Conservation (phyloP, 1,140 invertebrate species). For the Procambarus clarkii region DNA sequence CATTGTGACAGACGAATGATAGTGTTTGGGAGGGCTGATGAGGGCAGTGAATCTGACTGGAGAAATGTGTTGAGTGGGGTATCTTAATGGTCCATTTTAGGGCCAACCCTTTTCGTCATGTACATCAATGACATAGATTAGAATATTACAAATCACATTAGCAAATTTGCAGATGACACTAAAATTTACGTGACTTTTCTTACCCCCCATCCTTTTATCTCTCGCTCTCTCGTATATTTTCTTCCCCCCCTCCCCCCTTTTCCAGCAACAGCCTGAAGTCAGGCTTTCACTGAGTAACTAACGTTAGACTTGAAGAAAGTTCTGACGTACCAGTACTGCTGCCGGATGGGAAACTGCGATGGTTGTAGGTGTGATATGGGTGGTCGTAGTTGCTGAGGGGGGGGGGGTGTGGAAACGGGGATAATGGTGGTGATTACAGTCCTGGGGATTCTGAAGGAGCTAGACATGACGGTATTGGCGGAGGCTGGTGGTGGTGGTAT, state of each 20-base stretch:
- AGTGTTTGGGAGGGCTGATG: too few species aligned
- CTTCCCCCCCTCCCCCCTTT: not conserved
- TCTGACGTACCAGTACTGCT: not conserved
- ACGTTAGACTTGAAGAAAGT: not conserved
- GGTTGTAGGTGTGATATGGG: too few species aligned
- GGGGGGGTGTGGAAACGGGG: too few species aligned
- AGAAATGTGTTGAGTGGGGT: too few species aligned
- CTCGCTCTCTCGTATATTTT: not conserved
- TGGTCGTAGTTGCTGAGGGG: too few species aligned
- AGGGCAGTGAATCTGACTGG: too few species aligned
- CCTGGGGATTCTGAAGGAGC: not conserved
- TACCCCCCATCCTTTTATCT: not conserved
- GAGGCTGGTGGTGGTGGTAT: not conserved
- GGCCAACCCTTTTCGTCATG: too few species aligned
- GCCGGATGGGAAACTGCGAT: not conserved
- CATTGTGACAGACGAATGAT: too few species aligned
- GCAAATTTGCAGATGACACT: not conserved
- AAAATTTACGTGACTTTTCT: not conserved
- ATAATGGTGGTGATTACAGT: not conserved
- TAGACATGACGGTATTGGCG: not conserved
- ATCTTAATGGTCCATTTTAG: too few species aligned
- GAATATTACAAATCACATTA: too few species aligned
- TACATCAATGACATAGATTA: too few species aligned
- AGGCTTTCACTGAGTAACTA: not conserved
- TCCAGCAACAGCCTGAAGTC: not conserved